Conservation (phyloP, 1,140 invertebrate species). For the Brachionus manjavacas region DNA sequence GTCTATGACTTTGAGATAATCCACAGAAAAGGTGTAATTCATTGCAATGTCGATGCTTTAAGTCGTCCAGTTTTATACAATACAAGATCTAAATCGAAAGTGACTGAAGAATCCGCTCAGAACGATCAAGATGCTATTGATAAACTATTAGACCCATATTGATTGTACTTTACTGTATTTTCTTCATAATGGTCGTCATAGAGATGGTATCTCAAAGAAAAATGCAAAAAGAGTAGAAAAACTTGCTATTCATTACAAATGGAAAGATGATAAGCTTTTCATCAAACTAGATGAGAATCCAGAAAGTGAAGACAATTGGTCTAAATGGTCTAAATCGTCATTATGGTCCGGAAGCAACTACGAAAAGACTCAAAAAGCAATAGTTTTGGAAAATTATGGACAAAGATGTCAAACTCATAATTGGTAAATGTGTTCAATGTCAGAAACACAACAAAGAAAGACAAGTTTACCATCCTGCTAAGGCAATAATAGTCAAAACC, state of each 20-base stretch:
- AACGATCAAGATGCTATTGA: neutral
- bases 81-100: no score
- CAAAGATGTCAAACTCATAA: neutral
- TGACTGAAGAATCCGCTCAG: neutral
- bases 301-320: neutral
- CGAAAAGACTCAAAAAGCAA: neutral
- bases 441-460: neutral
- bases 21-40: neutral
- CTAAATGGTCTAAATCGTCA: neutral
- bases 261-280: neutral
- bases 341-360: neutral
- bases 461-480: neutral
- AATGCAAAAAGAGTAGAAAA: neutral
- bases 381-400: neutral
- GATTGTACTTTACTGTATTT: neutral
- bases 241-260: neutral
- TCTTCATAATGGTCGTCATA: neutral
- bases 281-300: neutral
- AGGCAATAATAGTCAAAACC: neutral
- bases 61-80: neutral
- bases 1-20: neutral
- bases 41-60: neutral
- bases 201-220: neutral
- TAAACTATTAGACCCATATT: neutral
- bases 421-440: neutral